These are phyloP conservation scores for Hippasteria phrygiana DNA, from an alignment of 53 echinoderm and acorn worm genomes.

Conservation along the genomic window DNA sequence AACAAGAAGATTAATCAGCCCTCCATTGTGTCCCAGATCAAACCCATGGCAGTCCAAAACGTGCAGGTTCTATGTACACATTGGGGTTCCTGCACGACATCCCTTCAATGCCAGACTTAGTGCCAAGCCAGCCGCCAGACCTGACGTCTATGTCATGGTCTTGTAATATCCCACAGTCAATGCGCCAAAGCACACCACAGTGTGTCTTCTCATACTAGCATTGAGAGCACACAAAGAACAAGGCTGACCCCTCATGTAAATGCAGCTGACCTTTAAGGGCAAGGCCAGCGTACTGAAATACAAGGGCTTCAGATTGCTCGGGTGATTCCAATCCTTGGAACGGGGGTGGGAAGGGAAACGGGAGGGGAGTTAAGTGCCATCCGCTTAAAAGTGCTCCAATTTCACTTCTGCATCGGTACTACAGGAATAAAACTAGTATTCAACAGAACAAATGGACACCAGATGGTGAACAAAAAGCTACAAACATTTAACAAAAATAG, in stretches of 20 bases:
- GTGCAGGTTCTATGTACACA: conserved; percentile 46
- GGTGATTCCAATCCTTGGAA: conserved; percentile 40
- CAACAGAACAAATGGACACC: background rate
- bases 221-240: conserved; percentile 64
- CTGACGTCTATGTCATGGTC: conserved; percentile 64
- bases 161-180: conserved; percentile 61
- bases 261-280: conserved; percentile 65
- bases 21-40: conserved; percentile 44
- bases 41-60: conserved; percentile 42
- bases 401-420: background rate
- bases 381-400: background rate
- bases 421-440: background rate
- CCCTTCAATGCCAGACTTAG: conserved; percentile 27
- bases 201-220: conserved; percentile 53
- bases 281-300: conserved; percentile 59
- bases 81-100: background rate
- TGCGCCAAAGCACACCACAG: conserved; percentile 40
- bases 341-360: conserved; percentile 53
- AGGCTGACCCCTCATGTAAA: conserved; percentile 68
- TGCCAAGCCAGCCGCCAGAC: conserved; percentile 43
- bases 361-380: background rate
- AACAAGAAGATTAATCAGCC: conserved; percentile 23
- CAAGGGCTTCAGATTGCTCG: conserved; percentile 49
- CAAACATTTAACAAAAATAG: no score
- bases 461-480: background rate